These are phyloP conservation scores for Fopius arisanus DNA, from an alignment of 1,140 invertebrate species.

Conservation along the genomic window DNA sequence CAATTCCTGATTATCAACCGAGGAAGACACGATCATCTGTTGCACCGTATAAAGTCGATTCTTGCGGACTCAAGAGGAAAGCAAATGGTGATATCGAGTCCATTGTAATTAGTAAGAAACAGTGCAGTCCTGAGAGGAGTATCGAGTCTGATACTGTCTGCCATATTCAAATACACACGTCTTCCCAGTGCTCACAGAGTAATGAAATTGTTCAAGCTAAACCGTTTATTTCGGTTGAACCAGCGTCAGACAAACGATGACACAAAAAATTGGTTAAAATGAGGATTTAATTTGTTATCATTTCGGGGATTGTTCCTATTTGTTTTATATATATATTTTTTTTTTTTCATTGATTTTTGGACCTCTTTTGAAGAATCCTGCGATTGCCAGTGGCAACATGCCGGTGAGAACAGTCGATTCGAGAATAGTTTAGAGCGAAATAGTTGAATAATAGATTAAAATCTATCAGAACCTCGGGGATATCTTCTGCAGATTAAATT, in stretches of 20 bases:
- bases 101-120: constrained; percentile 22
- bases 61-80: constrained; percentile 46
- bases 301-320: neutral
- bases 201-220: neutral
- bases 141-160: constrained; percentile 54
- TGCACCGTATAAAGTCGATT: constrained; percentile 48
- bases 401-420: no score
- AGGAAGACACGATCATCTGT: constrained; percentile 62
- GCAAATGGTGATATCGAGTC: constrained; percentile 25
- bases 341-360: neutral
- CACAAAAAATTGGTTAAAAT: neutral
- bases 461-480: no score
- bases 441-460: no score
- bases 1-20: constrained; percentile 63
- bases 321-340: neutral
- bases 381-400: neutral
- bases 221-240: constrained; percentile 17
- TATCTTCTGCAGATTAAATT: no score
- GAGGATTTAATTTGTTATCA: neutral
- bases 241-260: constrained; percentile 29
- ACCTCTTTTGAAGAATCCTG: neutral
- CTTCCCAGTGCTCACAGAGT: constrained; percentile 42
- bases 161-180: constrained; percentile 58
- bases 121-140: constrained; percentile 17
- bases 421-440: no score